Conservation (phyloP, 1,140 invertebrate species). For the Drosophila sp. region DNA sequence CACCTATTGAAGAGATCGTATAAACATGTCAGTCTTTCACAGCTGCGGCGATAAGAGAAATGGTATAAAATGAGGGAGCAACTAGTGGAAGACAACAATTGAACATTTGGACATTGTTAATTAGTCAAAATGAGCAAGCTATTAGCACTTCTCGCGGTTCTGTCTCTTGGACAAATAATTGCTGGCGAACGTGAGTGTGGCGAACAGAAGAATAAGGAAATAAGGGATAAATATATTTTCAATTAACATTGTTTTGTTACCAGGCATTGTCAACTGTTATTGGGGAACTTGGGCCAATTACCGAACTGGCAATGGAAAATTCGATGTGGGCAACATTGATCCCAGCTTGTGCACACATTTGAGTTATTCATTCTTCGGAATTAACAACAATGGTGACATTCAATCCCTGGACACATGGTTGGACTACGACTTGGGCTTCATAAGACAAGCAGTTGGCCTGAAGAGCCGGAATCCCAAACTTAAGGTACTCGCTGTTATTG, state of each 20-base stretch:
- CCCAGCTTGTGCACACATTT: slow-evolving; percentile 89
- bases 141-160: slow-evolving; percentile 44
- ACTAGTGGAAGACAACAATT: background rate
- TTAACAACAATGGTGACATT: slow-evolving; percentile 85
- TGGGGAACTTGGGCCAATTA: slow-evolving; percentile 91
- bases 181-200: slow-evolving; percentile 58
- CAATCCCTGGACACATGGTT: slow-evolving; percentile 65
- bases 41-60: slow-evolving; percentile 29
- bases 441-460: slow-evolving; percentile 86
- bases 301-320: slow-evolving; percentile 88
- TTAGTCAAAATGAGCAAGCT: slow-evolving; percentile 61
- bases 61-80: slow-evolving; percentile 53
- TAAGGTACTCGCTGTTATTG: slow-evolving; percentile 89
- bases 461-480: slow-evolving; percentile 87
- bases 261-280: slow-evolving; percentile 88
- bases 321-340: slow-evolving; percentile 88
- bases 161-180: slow-evolving; percentile 51
- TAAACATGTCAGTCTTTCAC: slow-evolving; percentile 46
- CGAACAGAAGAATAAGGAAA: background rate
- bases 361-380: slow-evolving; percentile 89
- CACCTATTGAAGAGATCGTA: slow-evolving; percentile 1
- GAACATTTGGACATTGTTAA: slow-evolving; percentile 27
- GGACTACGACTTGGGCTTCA: slow-evolving; percentile 80
- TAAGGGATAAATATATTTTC: slow-evolving; percentile 45
- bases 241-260: background rate